Evolutionary conservation across 2,113 vertebrate species (phyloP), one percentile per base, ranked within the genome.

Genomic region (Stigmatopora nigra): DNA sequence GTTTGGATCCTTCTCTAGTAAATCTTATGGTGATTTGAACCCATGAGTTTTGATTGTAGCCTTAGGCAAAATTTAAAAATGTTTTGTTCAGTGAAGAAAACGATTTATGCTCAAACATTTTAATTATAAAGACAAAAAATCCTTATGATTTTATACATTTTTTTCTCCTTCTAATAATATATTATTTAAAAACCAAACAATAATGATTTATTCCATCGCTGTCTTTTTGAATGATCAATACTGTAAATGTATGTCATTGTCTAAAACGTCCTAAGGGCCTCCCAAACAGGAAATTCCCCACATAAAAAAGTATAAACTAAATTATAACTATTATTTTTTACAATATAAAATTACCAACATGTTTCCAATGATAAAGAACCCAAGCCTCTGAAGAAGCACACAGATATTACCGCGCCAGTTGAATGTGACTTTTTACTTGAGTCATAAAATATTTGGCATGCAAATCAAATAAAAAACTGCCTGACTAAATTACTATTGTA

Each of bases 191-290:
- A 31, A 31, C 3, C 25, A 31, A 31, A 31, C 2, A 17, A 49
- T 7, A 17, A 17, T 16, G n/a, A 53, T 78, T 73, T 64, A 63
- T 64, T 77, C 70, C 68, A 70, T 69, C 63, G 62, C 61, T 67
- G 76, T 79, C 68, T 77, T 49, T 58, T 73, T 85, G 78, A 85
- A 69, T 82, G 86, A 85, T 84, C 73, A 81, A 84, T 82, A 75
- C 77, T 83, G 75, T 86, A 79, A 77, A 82, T 85, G 72, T 82
- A 79, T 84, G 82, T 84, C 82, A 86, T 81, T 82, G 80, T 84
- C 76, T 67, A 81, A 79, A 78, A 83, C 81, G 82, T 87, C 83
- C 82, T 82, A 68, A 74, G 67, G 73, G 67, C 83, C 83, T 80
- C 84, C 82, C 79, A 83, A 78, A 64, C 73, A 80, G 84, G 82